A percentile compares a stretch with the other conserved stretches of the same genome.
phyloP scores from a whole-genome alignment of 2,113 vertebrate genomes.

The Xenopus borealis region DNA sequence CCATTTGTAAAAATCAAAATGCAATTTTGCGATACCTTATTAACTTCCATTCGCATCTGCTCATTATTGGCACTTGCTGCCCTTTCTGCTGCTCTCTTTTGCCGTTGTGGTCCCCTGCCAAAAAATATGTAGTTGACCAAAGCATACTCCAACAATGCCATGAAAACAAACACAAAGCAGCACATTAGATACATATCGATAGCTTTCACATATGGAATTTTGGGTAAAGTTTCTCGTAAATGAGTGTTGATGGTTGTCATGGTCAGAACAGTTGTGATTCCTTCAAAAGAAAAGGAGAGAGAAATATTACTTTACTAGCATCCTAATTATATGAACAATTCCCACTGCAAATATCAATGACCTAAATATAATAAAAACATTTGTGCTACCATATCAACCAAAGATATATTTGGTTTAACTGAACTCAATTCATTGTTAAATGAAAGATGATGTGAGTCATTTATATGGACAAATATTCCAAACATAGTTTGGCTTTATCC shows the following conservation, averaged over 20 bases:
- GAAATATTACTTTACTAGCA: too few relatives aligned
- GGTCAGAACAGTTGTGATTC: conserved; percentile 96
- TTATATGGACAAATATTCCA: too few relatives aligned
- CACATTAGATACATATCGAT: conserved; percentile 99
- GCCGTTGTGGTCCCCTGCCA: conserved; percentile 90
- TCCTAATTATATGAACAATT: too few relatives aligned
- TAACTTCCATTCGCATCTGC: conserved; percentile 89
- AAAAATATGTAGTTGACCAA: conserved; percentile 99
- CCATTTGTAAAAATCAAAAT: too few relatives aligned
- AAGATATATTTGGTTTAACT: too few relatives aligned
- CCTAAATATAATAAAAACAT: too few relatives aligned
- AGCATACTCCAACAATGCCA: conserved; percentile 94
- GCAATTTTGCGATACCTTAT: conserved; percentile 73
- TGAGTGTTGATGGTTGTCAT: conserved; percentile 99
- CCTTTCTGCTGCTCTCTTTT: conserved; percentile 94
- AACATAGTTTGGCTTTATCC: too few relatives aligned
- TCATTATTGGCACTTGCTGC: conserved; percentile 87
- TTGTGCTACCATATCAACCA: too few relatives aligned
- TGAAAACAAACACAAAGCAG: conserved; percentile 97
- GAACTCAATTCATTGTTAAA: too few relatives aligned
- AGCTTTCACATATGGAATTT: conserved; percentile 98
- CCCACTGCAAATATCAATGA: too few relatives aligned
- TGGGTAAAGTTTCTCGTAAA: conserved; percentile 93
- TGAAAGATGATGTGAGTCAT: too few relatives aligned
- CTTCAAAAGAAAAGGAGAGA: conserved; percentile 56